A percentile compares a stretch with the other conserved stretches of the same genome.
phyloP scores from a whole-genome alignment of 2,113 vertebrate genomes.

The Cyphomyrus discorhynchus region DNA sequence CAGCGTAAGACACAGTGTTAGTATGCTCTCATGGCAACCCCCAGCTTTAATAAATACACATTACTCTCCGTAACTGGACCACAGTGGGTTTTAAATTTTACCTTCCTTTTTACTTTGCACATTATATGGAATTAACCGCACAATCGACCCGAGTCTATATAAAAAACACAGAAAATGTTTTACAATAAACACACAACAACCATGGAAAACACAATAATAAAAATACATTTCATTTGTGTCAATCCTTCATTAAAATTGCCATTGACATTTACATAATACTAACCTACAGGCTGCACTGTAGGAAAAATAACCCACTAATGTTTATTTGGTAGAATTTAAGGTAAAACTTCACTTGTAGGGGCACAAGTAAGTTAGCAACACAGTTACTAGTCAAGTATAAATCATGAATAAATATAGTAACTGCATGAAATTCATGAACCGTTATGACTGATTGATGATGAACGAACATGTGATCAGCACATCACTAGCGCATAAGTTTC shows the following conservation, averaged over 20 bases:
- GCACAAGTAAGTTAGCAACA: neutral
- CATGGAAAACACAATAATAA: slow-evolving; percentile 51
- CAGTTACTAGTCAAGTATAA: neutral
- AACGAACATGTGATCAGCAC: neutral
- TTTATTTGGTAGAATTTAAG: slow-evolving; percentile 4
- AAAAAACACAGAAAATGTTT: slow-evolving; percentile 21
- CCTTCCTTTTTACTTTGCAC: neutral
- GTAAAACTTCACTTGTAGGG: neutral
- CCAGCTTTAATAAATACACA: neutral
- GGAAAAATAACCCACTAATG: slow-evolving; percentile 22
- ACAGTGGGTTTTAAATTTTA: neutral
- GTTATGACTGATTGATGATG: neutral
- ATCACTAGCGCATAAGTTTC: neutral
- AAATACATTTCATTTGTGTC: slow-evolving; percentile 59
- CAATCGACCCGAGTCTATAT: neutral
- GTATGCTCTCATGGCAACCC: neutral
- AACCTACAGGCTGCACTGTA: slow-evolving; percentile 25
- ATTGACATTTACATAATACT: slow-evolving; percentile 43
- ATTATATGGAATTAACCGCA: neutral
- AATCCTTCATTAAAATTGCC: slow-evolving; percentile 48
- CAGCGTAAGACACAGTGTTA: neutral
- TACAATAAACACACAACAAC: neutral
- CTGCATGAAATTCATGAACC: neutral
- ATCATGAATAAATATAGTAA: neutral
- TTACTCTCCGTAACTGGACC: neutral